Conservation (phyloP, 2,797 vertebrate genomes). For the Phylloscopus collybita region DNA sequence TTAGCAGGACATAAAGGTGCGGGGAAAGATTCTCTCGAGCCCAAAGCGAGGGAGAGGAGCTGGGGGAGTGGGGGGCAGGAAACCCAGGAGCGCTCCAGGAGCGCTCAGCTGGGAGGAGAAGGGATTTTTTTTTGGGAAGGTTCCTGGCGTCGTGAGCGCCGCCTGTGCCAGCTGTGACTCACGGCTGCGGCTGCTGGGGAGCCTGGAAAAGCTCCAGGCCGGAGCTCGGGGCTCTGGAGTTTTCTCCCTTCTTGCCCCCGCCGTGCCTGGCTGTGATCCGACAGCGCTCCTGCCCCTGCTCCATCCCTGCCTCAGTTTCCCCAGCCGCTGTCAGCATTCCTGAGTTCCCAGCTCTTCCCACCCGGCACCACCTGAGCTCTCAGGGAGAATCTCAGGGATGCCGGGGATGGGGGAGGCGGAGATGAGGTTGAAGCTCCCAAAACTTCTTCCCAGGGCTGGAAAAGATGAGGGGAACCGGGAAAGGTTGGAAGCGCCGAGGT, state of each 20-base stretch:
- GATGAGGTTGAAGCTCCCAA: no score
- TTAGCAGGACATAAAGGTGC: rapidly evolving
- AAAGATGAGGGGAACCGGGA: background rate
- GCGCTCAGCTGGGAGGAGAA: background rate
- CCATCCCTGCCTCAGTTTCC: background rate
- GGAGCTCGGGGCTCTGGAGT: background rate
- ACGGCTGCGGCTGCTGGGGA: background rate
- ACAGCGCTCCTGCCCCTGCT: rapidly evolving
- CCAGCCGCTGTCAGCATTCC: rapidly evolving
- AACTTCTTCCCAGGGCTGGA: no score
- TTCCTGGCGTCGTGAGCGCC: background rate
- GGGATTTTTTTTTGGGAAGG: background rate
- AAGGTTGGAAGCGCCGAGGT: no score
- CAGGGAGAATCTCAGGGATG: rapidly evolving
- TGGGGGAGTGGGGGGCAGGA: no score
- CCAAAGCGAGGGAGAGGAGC: rapidly evolving
- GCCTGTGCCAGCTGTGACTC: slow-evolving; percentile 48
- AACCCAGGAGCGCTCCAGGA: background rate
- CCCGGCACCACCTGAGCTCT: rapidly evolving
- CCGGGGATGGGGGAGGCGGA: background rate
- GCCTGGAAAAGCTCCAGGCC: background rate
- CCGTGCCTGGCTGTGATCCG: background rate
- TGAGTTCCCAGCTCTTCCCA: background rate
- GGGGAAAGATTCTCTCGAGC: background rate
- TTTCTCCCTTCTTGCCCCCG: background rate